Base-by-base conservation (phyloP, 1,140 invertebrate species). In the Drosophila pectinifera region DNA sequence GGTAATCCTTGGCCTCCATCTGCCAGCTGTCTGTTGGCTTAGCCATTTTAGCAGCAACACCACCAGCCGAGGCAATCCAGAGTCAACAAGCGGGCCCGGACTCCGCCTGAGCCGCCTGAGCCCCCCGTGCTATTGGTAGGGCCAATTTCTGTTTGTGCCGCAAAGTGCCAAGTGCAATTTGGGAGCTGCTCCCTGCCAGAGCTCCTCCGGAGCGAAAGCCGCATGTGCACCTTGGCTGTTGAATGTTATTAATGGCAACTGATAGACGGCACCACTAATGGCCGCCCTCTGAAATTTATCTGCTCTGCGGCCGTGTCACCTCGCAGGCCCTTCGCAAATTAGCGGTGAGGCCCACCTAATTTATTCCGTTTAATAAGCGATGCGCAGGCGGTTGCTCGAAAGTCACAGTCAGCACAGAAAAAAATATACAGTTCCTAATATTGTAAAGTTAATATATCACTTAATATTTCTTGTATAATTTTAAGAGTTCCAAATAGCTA, bases 171-270 rank as follows among this genome's bases (percentile, higher is more conserved):
- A 77, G 51, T 58, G 78, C 67, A 81, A 77, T 79, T 81, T 77
- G 68, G 24, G 38, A 69, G 36, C 31, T 36, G 53, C 46, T 57
- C 28, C 5, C 28, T 24, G 49, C 41, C 11, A 11, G n/a, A 55
- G 18, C 57, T 45, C 28, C 43, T 14, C 36, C 36, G 4, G 6
- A 34, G 48, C 14, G 38, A 46, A 53, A 58, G 68, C 69, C 56
- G 61, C 73, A 61, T 73, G 68, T 78, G 78, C 69, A 74, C 64
- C 69, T 61, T 68, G 68, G 69, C 48, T 73, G 72, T 78, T 88
- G 63, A 82, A 61, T 67, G 84, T 88, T 82, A 85, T 82, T 82
- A 85, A 88, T 86, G 83, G 83, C 78, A 59, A 74, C 38, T 74
- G 73, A 82, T 82, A 73, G 68, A 58, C 62, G 72, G 24, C 53